A percentile compares a stretch with the other conserved stretches of the same genome.
These are phyloP conservation scores for Podotricha telesiphe DNA, from an alignment of 2,888 invertebrate genomes.

Conservation along the genomic window DNA sequence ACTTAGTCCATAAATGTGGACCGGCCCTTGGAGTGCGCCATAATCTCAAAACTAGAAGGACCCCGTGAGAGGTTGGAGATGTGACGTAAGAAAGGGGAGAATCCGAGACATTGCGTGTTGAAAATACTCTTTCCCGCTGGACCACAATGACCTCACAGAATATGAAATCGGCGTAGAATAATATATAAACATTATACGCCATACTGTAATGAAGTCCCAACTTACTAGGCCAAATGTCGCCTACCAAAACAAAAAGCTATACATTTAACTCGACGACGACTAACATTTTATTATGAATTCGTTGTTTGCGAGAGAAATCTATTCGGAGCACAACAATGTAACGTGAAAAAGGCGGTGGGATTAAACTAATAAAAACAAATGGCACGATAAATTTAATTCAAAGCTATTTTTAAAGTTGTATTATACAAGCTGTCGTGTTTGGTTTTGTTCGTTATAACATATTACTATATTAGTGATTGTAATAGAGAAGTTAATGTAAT, in stretches of 20 bases:
- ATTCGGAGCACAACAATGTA: conserved; percentile 24
- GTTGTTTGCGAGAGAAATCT: conserved; percentile 17
- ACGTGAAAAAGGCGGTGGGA: conserved; percentile 34
- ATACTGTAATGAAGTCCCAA: conserved; percentile 5
- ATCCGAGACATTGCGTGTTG: no score
- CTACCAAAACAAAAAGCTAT: conserved; percentile 16
- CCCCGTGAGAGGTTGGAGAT: no score
- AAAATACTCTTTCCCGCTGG: no score
- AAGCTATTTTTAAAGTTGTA: conserved; percentile 48
- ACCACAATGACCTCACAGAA: no score
- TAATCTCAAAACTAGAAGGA: no score
- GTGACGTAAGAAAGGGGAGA: no score
- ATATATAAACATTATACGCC: background rate
- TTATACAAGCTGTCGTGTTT: conserved; percentile 24
- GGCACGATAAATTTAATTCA: conserved; percentile 47
- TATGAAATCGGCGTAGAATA: background rate
- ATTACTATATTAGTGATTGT: no score
- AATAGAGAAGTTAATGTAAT: background rate
- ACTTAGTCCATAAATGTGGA: no score
- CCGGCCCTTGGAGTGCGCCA: no score
- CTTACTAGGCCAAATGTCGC: conserved; percentile 24
- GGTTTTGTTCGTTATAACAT: background rate
- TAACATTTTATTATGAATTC: conserved; percentile 22
- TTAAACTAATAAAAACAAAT: conserved; percentile 41
- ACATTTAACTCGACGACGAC: conserved; percentile 16